These are phyloP conservation scores for Sipha maydis DNA, from an alignment of 2,888 invertebrate genomes.

Conservation along the genomic window DNA sequence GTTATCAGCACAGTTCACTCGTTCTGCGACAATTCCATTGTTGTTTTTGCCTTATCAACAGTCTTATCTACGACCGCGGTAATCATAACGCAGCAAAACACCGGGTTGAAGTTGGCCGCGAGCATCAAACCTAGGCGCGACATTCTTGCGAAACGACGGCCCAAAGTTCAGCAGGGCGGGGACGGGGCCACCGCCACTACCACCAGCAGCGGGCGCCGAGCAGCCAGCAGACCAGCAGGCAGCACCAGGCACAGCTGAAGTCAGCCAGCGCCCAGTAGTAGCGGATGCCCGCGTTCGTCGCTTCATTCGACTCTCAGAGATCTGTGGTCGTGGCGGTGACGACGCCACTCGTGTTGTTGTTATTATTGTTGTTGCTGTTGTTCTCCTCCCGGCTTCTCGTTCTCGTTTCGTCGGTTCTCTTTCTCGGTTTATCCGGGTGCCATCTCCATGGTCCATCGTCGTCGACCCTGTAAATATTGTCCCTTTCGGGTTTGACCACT, in stretches of 20 bases:
- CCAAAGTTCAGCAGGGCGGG: constrained; percentile 51
- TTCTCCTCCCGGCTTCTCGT: background rate
- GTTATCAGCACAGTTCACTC: too few relatives aligned
- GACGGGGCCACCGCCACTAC: constrained; percentile 20
- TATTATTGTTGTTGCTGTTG: too few relatives aligned
- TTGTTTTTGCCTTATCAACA: constrained; percentile 5
- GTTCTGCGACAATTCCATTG: too few relatives aligned
- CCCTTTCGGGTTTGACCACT: background rate
- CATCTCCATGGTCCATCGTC: background rate
- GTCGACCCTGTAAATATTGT: background rate
- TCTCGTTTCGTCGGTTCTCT: background rate
- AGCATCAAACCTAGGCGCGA: constrained; percentile 3
- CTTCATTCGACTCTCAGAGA: background rate
- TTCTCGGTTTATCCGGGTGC: background rate
- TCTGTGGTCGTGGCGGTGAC: too few relatives aligned
- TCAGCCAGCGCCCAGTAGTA: background rate
- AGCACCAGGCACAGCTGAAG: background rate
- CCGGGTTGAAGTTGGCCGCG: constrained; percentile 41
- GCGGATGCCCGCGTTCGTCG: background rate
- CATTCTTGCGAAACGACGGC: background rate
- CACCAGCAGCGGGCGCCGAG: background rate
- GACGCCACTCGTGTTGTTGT: too few relatives aligned
- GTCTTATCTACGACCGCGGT: background rate
- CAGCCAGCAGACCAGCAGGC: background rate
- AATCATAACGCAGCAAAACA: background rate